Evolutionary conservation across 2,113 vertebrate species (phyloP), one percentile per base, ranked within the genome.

Genomic region (Scophthalmus maximus): DNA sequence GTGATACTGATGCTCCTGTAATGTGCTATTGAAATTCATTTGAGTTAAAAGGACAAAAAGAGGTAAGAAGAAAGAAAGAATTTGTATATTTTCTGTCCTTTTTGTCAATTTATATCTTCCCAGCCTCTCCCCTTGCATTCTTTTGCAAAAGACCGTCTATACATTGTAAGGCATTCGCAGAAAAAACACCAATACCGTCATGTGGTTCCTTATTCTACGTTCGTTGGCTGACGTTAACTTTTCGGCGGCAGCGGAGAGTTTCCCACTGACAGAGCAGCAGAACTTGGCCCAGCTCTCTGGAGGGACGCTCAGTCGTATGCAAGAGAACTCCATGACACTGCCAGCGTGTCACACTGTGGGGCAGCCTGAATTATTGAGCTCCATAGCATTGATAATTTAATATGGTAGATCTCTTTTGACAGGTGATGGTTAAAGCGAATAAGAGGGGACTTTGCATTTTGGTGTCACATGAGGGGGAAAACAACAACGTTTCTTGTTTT

Each of bases 361-460:
- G 18, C 22, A 30, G 47, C 44, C 69, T 91, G 73, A 90, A 90
- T 87, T 82, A 89, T 89, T 88, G 51, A 91, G 68, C 34, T 69
- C 70, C 27, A n/a, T 29, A 25, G 36, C 69, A 83, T 88, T 66
- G 75, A 87, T 82, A 78, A 84, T 86, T 90, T 74, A 87, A 68
- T 67, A 29, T 23, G 50, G 44, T 23, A 25, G 59, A 81, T 80
- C 47, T 80, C 42, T 83, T 75, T 70, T 81, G 79, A 82, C 68
- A 74, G 65, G 38, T 36, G 30, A 67, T 68, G 40, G 52, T 59
- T 72, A 60, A 78, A 68, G 61, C 1, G 26, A 47, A 56, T 6
- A 50, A 22, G 51, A 23, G 49, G 69, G 22, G 15, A 34, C 20
- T 68, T 75, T 52, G 26, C 27, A 34, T 72, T 68, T 42, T 5